These are phyloP conservation scores for Semicossyphus pulcher DNA, from an alignment of 2,113 vertebrate genomes.

Conservation along the genomic window DNA sequence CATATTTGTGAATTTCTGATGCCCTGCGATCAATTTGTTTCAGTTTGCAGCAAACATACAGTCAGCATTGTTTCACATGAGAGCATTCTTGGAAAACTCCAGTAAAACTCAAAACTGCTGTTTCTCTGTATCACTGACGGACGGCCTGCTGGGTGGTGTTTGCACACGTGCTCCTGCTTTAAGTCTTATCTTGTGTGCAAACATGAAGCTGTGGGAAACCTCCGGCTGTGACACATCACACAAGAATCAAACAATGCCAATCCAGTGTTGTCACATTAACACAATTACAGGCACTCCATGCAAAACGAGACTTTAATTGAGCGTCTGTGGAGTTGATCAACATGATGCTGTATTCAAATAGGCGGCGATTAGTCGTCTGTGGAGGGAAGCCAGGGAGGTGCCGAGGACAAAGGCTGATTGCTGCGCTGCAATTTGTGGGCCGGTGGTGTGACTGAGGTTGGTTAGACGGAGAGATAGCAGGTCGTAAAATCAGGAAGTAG, in stretches of 20 bases:
- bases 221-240: conserved; percentile 31
- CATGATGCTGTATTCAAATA: conserved; percentile 72
- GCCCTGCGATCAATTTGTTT: conserved; percentile 36
- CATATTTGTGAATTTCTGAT: conserved; percentile 34
- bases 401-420: conserved; percentile 65
- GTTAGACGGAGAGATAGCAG: conserved; percentile 55
- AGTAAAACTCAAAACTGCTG: conserved; percentile 40
- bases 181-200: conserved; percentile 31
- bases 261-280: conserved; percentile 54
- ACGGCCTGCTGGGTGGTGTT: conserved; percentile 13
- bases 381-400: conserved; percentile 46
- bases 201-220: conserved; percentile 51
- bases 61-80: conserved; percentile 30
- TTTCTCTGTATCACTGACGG: conserved; percentile 33
- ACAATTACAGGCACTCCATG: conserved; percentile 66
- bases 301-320: conserved; percentile 71
- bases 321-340: conserved; percentile 64
- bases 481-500: conserved; percentile 61
- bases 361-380: conserved; percentile 48
- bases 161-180: conserved; percentile 10
- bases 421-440: conserved; percentile 43
- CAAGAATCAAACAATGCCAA: conserved; percentile 16
- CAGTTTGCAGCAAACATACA: conserved; percentile 31
- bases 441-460: conserved; percentile 42
- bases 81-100: conserved; percentile 68